phyloP scores from a whole-genome alignment of 2,888 invertebrate species.

The Aspidapion aeneum region DNA sequence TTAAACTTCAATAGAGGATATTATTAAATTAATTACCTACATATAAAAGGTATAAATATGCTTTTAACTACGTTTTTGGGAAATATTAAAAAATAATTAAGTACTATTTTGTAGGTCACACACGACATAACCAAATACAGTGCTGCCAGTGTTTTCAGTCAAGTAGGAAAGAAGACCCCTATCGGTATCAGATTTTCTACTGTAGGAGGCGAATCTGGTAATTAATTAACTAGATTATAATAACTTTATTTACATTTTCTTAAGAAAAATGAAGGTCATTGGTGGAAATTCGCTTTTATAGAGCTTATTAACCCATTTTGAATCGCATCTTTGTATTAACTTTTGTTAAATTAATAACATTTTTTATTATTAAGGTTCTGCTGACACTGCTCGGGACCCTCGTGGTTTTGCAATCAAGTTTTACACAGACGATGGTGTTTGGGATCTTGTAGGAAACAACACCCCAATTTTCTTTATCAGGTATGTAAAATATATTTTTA shows the following conservation, averaged over 20 bases:
- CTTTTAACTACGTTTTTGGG: not conserved
- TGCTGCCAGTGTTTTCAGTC: constrained; percentile 75
- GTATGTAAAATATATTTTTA: not conserved
- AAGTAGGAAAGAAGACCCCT: constrained; percentile 76
- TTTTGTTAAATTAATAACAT: not conserved
- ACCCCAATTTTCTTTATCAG: constrained; percentile 92
- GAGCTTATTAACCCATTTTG: too few relatives aligned
- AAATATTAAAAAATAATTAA: not conserved
- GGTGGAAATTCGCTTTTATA: too few relatives aligned
- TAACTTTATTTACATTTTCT: not conserved
- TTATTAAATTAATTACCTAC: too few relatives aligned
- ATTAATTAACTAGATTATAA: not conserved
- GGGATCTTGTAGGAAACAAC: constrained; percentile 93
- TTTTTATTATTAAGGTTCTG: constrained; percentile 67
- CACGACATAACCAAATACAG: constrained; percentile 78
- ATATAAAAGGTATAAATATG: too few relatives aligned
- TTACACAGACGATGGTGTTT: constrained; percentile 88
- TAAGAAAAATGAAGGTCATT: constrained; percentile 5
- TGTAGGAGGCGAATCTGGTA: constrained; percentile 75
- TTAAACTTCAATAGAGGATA: too few relatives aligned
- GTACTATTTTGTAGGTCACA: constrained; percentile 73
- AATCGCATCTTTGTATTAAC: not conserved
- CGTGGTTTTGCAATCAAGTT: constrained; percentile 93
- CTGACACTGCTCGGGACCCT: constrained; percentile 88
- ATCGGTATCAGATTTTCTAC: constrained; percentile 79